phyloP scores from a whole-genome alignment of 2,113 vertebrate genomes.

The Acanthisitta chloris region DNA sequence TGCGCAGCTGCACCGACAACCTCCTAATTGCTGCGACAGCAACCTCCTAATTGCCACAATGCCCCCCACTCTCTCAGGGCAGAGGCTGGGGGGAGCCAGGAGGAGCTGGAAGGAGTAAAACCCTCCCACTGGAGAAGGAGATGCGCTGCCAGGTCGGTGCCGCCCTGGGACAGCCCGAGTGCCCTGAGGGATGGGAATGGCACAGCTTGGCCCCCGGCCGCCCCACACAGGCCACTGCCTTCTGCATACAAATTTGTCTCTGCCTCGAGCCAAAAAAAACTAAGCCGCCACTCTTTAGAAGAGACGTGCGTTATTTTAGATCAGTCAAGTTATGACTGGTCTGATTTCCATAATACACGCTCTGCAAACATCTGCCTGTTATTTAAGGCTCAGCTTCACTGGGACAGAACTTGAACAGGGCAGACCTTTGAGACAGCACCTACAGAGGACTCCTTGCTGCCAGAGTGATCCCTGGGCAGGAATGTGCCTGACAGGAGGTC shows the following conservation, averaged over 20 bases:
- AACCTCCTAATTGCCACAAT: neutral
- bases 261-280: conserved; percentile 52
- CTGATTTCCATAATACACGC: conserved; percentile 26
- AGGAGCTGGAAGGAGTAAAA: neutral
- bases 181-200: neutral
- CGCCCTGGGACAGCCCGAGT: neutral
- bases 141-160: neutral
- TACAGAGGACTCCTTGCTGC: neutral
- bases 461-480: accelerated
- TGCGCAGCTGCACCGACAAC: neutral
- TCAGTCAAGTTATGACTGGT: conserved; percentile 53
- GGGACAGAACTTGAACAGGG: neutral
- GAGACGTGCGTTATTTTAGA: neutral
- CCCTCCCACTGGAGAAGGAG: neutral
- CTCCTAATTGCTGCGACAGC: neutral
- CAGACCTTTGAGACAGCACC: neutral
- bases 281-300: conserved; percentile 6
- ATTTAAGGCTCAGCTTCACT: neutral
- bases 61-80: neutral
- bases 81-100: neutral
- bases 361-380: conserved; percentile 59
- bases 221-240: conserved; percentile 24
- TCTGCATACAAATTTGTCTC: conserved; percentile 30
- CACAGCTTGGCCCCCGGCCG: neutral
- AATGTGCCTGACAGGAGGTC: accelerated